Evolutionary conservation across 2,888 invertebrate genomes (phyloP).

Genomic region (Lycia hirtaria): DNA sequence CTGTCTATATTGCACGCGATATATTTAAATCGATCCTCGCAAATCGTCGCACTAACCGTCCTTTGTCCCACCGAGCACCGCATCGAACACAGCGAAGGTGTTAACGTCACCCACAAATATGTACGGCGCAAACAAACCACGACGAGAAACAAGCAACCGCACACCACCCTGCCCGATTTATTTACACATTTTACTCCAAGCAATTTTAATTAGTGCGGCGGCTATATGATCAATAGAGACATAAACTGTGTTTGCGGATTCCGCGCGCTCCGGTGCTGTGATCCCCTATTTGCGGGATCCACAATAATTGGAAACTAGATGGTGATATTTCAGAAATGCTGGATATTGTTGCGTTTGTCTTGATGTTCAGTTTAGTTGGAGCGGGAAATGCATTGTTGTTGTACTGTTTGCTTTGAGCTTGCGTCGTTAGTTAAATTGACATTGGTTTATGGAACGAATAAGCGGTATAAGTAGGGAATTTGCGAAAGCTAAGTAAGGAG

Average conservation of each 20-base stretch:
- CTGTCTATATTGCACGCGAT: slow-evolving; percentile 52
- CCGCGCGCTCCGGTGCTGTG: slow-evolving; percentile 52
- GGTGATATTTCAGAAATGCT: slow-evolving; percentile 64
- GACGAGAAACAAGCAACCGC: slow-evolving; percentile 50
- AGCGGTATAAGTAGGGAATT: too few relatives aligned
- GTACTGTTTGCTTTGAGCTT: neutral
- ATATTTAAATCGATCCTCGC: slow-evolving; percentile 68
- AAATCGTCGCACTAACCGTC: slow-evolving; percentile 59
- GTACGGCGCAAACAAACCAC: slow-evolving; percentile 63
- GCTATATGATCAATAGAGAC: slow-evolving; percentile 74
- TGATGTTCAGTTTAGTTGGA: slow-evolving; percentile 35
- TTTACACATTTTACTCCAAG: slow-evolving; percentile 57
- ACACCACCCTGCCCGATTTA: slow-evolving; percentile 59
- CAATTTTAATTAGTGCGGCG: slow-evolving; percentile 75
- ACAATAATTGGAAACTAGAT: slow-evolving; percentile 73
- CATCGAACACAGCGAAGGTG: slow-evolving; percentile 51
- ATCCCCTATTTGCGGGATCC: slow-evolving; percentile 63
- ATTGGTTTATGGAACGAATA: neutral
- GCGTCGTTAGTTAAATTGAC: slow-evolving; percentile 28
- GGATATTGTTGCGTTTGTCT: slow-evolving; percentile 57
- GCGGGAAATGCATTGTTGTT: slow-evolving; percentile 39
- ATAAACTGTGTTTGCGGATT: slow-evolving; percentile 62
- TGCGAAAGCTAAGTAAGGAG: neutral
- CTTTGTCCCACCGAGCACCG: slow-evolving; percentile 61
- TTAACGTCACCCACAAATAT: slow-evolving; percentile 72